Evolutionary conservation across 2,888 invertebrate genomes (phyloP), one percentile per base, ranked within the genome.

Genomic region (Pimpla rufipes): DNA sequence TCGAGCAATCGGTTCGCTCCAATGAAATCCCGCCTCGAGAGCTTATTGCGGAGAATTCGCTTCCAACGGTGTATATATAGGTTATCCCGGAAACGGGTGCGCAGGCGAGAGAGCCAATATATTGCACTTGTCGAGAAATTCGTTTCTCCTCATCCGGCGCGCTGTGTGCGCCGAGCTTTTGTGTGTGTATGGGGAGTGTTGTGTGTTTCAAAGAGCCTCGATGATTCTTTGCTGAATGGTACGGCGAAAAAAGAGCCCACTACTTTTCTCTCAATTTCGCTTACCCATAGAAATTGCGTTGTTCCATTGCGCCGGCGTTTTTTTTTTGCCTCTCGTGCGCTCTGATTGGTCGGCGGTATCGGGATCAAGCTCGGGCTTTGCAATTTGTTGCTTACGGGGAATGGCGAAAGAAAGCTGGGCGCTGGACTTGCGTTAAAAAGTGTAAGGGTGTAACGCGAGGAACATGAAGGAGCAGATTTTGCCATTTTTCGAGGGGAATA

Each of bases 21-120:
- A 87, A 91, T 91, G 88, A 91, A 90, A 90, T 88, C 89, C 88
- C 87, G 87, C 88, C 89, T 86, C 87, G 75, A 85, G 37, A 88
- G 89, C 88, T 91, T 90, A 90, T 90, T 89, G 89, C 88, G 84
- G 74, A 81, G 86, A 90, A 89, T 89, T 88, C 89, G 86, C 85
- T 89, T 85, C 82, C 70, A 55, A 75, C 64, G 68, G n/a, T n/a
- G n/a, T n/a, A 85, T 83, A 83, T 83, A 83, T 83, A 76, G 50
- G 76, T 77, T 64, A 37, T 71, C 79, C n/a, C 79, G 81, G 81
- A 81, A 83, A 71, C 50, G 68, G 66, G 37, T 78, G 74, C 42
- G 52, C 64, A 79, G 79, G 77, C 67, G 68, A 75, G 78, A 82
- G 79, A 82, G 79, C 73, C 86, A 75, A 85, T 87, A 86, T 85